Percentiles rank a stretch among this genome's conserved stretches.
These are phyloP conservation scores for Dendroctonus valens DNA, from an alignment of 1,140 invertebrate genomes.

Conservation along the genomic window DNA sequence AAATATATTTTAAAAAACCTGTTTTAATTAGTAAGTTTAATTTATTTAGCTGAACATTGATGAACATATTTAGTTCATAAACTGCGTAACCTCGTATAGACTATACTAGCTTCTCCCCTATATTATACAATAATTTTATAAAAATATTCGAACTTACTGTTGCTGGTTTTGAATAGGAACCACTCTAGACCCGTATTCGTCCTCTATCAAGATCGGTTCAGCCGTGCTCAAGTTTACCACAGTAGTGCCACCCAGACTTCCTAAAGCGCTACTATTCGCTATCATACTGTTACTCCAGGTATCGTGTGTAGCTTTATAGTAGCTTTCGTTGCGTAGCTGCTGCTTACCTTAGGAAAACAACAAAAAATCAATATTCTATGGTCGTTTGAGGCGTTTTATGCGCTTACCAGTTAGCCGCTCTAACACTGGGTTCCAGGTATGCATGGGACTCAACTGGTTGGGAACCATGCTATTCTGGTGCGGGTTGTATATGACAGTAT, in stretches of 20 bases:
- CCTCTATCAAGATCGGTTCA: conserved; percentile 70
- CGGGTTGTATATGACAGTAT: conserved; percentile 63
- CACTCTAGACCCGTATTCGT: conserved; percentile 59
- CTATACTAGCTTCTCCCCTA: not conserved
- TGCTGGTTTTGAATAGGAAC: conserved; percentile 45
- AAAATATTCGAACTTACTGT: conserved; percentile 36
- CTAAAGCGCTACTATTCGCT: conserved; percentile 46
- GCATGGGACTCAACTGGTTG: conserved; percentile 43
- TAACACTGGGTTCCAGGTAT: conserved; percentile 73
- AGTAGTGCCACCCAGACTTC: conserved; percentile 51
- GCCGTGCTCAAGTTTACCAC: conserved; percentile 53
- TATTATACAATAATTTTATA: not conserved
- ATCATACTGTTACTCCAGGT: conserved; percentile 56
- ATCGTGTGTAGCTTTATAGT: conserved; percentile 71
- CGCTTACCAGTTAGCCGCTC: conserved; percentile 72
- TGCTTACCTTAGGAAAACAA: conserved; percentile 40
- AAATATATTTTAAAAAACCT: too few relatives aligned
- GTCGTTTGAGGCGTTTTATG: too few relatives aligned
- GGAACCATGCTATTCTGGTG: conserved; percentile 46
- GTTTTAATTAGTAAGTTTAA: too few relatives aligned
- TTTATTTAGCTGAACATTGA: too few relatives aligned
- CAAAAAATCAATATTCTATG: not conserved
- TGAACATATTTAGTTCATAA: too few relatives aligned
- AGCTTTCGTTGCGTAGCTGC: conserved; percentile 76
- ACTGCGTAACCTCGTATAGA: too few relatives aligned